A percentile compares a stretch with the other conserved stretches of the same genome.
These are phyloP conservation scores for Amia ocellicauda DNA, from an alignment of 2,113 vertebrate genomes.

Conservation along the genomic window DNA sequence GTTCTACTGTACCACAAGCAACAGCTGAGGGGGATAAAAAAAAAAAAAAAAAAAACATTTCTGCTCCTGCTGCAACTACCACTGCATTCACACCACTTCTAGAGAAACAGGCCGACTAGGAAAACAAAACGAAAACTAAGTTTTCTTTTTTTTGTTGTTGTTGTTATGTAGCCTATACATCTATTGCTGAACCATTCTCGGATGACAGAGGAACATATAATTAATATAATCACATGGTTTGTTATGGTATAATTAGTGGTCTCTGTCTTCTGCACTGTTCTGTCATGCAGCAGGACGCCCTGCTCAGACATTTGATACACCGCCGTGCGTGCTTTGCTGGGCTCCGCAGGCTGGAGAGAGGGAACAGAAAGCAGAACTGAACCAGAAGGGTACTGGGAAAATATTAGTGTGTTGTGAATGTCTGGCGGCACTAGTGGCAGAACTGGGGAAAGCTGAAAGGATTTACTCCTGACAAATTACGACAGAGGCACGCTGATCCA, in stretches of 20 bases:
- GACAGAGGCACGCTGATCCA: no score
- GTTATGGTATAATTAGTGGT: constrained; percentile 35
- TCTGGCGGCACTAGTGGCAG: constrained; percentile 16
- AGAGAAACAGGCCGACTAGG: not conserved
- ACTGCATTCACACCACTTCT: not conserved
- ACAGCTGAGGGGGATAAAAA: not conserved
- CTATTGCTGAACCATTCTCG: constrained; percentile 13
- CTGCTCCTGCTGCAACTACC: no score
- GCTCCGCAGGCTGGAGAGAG: not conserved
- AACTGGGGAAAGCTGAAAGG: constrained; percentile 43
- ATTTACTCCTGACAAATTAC: no score
- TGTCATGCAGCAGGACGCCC: constrained; percentile 10
- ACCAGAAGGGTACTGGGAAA: not conserved
- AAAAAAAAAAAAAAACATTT: no score
- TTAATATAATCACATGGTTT: constrained; percentile 30
- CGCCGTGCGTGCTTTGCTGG: no score
- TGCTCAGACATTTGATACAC: no score
- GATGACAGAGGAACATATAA: constrained; percentile 17
- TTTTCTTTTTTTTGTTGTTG: no score
- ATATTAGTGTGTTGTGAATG: constrained; percentile 13
- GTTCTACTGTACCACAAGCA: no score
- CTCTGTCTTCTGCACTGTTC: constrained; percentile 20
- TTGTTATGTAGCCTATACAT: no score
- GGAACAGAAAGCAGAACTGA: no score
- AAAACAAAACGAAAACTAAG: not conserved